phyloP scores from a whole-genome alignment of 1,140 invertebrate genomes.

The Diabrotica undecimpunctata region DNA sequence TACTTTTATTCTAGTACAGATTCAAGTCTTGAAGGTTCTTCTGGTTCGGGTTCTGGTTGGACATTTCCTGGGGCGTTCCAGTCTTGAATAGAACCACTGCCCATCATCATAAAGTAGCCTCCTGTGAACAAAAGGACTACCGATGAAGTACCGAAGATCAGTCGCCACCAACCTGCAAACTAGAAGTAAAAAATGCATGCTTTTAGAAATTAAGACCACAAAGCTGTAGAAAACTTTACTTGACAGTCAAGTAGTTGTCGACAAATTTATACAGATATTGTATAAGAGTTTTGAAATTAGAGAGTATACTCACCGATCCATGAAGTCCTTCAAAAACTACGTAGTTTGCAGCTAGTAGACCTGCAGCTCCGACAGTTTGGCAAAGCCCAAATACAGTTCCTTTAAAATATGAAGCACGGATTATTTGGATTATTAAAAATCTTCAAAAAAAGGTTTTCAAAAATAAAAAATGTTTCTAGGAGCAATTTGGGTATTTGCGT shows the following conservation, averaged over 20 bases:
- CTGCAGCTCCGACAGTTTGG: slow-evolving; percentile 57
- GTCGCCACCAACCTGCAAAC: slow-evolving; percentile 58
- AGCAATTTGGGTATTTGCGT: too few species aligned
- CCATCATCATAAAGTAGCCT: slow-evolving; percentile 54
- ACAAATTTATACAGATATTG: too few species aligned
- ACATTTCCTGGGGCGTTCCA: slow-evolving; percentile 50
- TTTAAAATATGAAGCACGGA: slow-evolving; percentile 21
- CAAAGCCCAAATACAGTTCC: slow-evolving; percentile 57
- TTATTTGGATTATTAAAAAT: not conserved
- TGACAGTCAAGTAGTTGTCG: too few species aligned
- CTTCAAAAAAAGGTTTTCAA: not conserved
- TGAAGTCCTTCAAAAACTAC: slow-evolving; percentile 58
- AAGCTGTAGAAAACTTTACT: too few species aligned
- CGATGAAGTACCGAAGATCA: slow-evolving; percentile 57
- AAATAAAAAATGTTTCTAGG: too few species aligned
- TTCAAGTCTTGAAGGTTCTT: slow-evolving; percentile 43
- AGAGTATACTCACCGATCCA: slow-evolving; percentile 52
- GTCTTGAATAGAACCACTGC: slow-evolving; percentile 56
- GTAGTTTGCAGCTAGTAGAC: slow-evolving; percentile 57
- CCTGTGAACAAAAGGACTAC: slow-evolving; percentile 53
- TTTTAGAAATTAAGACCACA: too few species aligned
- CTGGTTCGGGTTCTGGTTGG: slow-evolving; percentile 35
- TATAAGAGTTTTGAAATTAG: not conserved
- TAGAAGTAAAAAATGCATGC: slow-evolving; percentile 28
- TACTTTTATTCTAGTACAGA: slow-evolving; percentile 41